Conservation (phyloP, 2,888 invertebrate species). For the Axea sp. region DNA sequence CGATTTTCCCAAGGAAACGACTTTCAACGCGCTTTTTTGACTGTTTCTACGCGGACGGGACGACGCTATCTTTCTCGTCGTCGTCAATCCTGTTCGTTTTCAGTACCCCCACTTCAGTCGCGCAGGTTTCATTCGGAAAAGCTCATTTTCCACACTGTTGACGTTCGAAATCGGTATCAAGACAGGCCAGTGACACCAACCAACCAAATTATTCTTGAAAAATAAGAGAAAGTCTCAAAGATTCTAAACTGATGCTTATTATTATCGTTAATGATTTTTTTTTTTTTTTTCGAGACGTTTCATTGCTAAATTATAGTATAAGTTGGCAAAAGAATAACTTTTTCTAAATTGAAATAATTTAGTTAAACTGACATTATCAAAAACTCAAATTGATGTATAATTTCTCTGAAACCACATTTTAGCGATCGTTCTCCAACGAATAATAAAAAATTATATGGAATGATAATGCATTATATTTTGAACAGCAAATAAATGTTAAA, state of each 20-base stretch:
- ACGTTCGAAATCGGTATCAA: slow-evolving; percentile 56
- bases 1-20: slow-evolving; percentile 17
- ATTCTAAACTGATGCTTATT: slow-evolving; percentile 21
- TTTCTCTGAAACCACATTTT: no score
- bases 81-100: slow-evolving; percentile 30
- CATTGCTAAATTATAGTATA: no score
- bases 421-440: no score
- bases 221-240: slow-evolving; percentile 1
- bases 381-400: no score
- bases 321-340: no score
- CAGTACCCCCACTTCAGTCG: neutral
- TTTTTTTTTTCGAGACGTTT: no score
- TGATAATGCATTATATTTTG: no score
- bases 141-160: slow-evolving; percentile 62
- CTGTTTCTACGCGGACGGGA: slow-evolving; percentile 18
- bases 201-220: slow-evolving; percentile 50
- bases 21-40: slow-evolving; percentile 10
- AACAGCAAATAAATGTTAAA: no score
- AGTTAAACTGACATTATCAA: no score
- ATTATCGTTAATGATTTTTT: slow-evolving; percentile 30
- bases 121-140: slow-evolving; percentile 38
- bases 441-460: no score
- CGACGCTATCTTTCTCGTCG: slow-evolving; percentile 7
- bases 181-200: slow-evolving; percentile 45
- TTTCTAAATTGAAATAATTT: no score